Evolutionary conservation across 2,113 vertebrate genomes (phyloP).

Genomic region (Catharus minimus): DNA sequence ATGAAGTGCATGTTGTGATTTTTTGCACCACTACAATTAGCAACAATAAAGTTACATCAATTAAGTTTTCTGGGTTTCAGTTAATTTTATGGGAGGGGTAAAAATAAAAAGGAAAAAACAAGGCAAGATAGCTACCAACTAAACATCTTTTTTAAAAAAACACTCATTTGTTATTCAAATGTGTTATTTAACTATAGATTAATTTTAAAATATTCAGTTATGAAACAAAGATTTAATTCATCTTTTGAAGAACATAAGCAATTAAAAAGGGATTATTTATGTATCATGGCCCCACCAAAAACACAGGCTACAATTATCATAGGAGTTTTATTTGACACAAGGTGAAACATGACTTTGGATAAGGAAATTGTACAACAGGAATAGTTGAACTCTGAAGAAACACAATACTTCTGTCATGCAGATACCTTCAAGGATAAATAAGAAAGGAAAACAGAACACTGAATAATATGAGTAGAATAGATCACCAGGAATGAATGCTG

Average conservation of each 20-base stretch:
- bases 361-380: not conserved
- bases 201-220: slow-evolving; percentile 16
- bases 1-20: not conserved
- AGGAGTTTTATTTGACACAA: not conserved
- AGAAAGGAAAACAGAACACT: not conserved
- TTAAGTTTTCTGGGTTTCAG: not conserved
- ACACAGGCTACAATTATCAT: not conserved
- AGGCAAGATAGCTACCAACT: not conserved
- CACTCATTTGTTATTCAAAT: slow-evolving; percentile 9
- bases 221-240: not conserved
- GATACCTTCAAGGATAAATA: not conserved
- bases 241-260: not conserved
- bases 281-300: not conserved
- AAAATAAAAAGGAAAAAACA: not conserved
- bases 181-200: not conserved
- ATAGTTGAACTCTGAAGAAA: not conserved
- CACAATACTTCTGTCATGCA: not conserved
- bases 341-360: not conserved
- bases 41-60: not conserved
- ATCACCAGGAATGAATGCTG: not conserved
- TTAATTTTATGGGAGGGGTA: not conserved
- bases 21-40: not conserved
- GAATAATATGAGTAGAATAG: not conserved
- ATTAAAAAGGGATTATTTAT: not conserved
- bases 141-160: not conserved